These are phyloP conservation scores for Chloroceryle amazona DNA, from an alignment of 2,797 vertebrate species.

Conservation along the genomic window DNA sequence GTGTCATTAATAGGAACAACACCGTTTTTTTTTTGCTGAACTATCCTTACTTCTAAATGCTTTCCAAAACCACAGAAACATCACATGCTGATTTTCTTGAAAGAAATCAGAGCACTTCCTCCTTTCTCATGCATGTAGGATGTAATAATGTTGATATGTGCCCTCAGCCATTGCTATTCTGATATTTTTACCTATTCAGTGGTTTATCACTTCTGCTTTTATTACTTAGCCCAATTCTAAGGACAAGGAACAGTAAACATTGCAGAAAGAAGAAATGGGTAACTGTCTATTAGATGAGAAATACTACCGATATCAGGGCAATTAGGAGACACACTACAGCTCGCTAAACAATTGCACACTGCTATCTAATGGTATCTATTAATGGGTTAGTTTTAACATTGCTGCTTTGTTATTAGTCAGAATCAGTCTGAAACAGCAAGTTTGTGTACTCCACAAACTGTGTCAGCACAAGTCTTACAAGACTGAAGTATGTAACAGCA, in stretches of 20 bases:
- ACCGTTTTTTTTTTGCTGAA: neutral
- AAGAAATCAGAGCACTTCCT: neutral
- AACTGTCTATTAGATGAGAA: neutral
- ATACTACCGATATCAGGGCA: neutral
- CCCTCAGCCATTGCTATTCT: neutral
- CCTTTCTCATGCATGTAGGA: neutral
- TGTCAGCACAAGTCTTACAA: neutral
- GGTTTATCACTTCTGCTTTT: neutral
- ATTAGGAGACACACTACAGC: neutral
- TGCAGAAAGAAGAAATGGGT: neutral
- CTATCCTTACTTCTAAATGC: neutral
- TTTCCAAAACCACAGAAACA: neutral
- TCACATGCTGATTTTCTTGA: neutral
- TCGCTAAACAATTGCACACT: neutral
- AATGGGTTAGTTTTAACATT: neutral
- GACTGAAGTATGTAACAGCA: neutral
- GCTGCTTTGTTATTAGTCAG: neutral
- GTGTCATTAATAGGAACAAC: neutral
- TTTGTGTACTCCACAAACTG: neutral
- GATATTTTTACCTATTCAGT: neutral
- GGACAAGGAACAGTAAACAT: neutral
- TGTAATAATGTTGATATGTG: neutral
- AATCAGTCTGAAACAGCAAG: neutral
- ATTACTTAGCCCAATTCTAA: neutral
- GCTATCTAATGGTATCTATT: neutral